Evolutionary conservation across 1,140 invertebrate species (phyloP).

Genomic region (Cydia strobilella): DNA sequence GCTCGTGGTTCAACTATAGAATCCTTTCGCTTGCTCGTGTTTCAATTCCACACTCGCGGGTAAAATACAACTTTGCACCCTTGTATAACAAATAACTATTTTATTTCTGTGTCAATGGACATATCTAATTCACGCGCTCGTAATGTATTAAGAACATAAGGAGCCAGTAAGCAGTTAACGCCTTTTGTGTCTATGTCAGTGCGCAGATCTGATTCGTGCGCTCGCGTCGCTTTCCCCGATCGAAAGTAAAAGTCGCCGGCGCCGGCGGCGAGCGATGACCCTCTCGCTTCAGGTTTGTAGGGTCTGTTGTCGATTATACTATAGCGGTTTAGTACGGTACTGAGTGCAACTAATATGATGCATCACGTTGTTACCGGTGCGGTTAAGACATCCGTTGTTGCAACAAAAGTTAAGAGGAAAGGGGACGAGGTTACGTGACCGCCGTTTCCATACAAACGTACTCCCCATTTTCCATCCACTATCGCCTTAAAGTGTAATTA

Average conservation of each 20-base stretch:
- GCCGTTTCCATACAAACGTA: too few relatives aligned
- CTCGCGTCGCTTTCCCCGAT: slow-evolving; percentile 18
- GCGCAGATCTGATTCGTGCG: slow-evolving; percentile 2
- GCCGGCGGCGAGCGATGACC: slow-evolving; percentile 25
- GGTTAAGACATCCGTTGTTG: not conserved
- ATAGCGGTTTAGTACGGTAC: not conserved
- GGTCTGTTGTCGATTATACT: not conserved
- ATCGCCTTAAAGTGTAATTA: too few relatives aligned
- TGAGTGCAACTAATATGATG: not conserved
- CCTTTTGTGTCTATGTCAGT: not conserved
- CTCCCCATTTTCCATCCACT: too few relatives aligned
- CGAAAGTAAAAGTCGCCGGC: slow-evolving; percentile 30
- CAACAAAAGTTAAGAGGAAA: not conserved
- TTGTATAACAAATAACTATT: too few relatives aligned
- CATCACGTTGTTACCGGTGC: not conserved
- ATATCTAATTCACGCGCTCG: too few relatives aligned
- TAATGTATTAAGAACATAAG: not conserved
- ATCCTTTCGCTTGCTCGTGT: too few relatives aligned
- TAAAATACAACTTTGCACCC: too few relatives aligned
- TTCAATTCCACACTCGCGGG: too few relatives aligned
- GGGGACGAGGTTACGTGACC: too few relatives aligned
- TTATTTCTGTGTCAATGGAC: too few relatives aligned
- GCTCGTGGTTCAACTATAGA: too few relatives aligned
- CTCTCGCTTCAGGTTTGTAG: not conserved
- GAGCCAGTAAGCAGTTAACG: not conserved